These are phyloP conservation scores for Caenorhabditis tropicalis DNA, from an alignment of 1,140 invertebrate species.

Conservation along the genomic window DNA sequence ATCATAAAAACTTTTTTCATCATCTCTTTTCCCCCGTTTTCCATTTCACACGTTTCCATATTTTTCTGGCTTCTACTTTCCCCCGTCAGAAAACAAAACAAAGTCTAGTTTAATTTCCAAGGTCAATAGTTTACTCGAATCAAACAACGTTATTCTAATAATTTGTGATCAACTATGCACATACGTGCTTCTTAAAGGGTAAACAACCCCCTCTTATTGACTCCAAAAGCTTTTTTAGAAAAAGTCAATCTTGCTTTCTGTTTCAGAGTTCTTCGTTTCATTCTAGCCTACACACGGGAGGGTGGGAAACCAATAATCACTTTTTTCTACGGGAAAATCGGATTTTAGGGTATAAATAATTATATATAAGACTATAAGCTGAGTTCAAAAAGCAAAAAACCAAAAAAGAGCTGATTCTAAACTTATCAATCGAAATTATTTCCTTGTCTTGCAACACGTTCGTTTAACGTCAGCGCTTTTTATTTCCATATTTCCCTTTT, in stretches of 20 bases:
- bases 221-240: not conserved
- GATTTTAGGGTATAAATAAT: no score
- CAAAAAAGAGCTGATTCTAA: no score
- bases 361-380: no score
- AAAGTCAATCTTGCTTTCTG: not conserved
- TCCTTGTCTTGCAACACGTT: not conserved
- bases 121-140: not conserved
- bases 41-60: not conserved
- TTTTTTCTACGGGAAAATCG: no score
- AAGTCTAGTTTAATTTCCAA: not conserved
- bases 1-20: not conserved
- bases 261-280: not conserved
- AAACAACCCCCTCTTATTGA: not conserved
- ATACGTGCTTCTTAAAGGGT: constrained; percentile 1
- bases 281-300: not conserved
- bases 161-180: not conserved
- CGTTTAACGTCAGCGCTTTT: not conserved
- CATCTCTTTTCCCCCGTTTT: not conserved
- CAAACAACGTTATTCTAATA: not conserved
- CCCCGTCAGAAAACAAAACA: not conserved
- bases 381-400: no score
- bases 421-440: not conserved
- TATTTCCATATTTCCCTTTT: no score
- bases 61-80: no score
- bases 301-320: no score